Evolutionary conservation across 2,797 vertebrate genomes (phyloP).

Genomic region (Pristis pectinata): DNA sequence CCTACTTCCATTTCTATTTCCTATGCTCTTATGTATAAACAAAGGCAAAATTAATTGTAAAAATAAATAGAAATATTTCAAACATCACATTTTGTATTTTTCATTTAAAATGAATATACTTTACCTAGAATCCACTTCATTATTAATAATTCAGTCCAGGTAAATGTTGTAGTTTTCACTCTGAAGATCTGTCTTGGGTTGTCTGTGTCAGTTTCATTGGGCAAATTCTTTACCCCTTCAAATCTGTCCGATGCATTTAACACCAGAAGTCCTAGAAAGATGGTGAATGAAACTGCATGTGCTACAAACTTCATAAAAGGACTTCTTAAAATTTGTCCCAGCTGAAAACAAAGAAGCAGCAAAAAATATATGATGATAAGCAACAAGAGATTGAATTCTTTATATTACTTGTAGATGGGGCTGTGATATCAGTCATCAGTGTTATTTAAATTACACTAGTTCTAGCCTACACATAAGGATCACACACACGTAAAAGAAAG

Average conservation of each 20-base stretch:
- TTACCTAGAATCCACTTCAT: constrained; percentile 97
- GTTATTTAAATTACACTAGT: not conserved
- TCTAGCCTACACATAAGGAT: not conserved
- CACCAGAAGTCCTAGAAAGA: constrained; percentile 84
- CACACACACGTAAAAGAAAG: not conserved
- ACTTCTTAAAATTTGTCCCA: constrained; percentile 84
- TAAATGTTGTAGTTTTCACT: constrained; percentile 94
- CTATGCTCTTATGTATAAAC: not conserved
- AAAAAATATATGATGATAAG: not conserved
- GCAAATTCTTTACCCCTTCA: constrained; percentile 88
- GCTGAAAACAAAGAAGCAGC: constrained; percentile 56
- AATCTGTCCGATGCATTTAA: constrained; percentile 91
- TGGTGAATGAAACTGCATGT: constrained; percentile 90
- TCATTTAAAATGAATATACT: constrained; percentile 42
- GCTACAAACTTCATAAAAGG: constrained; percentile 98
- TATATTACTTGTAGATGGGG: not conserved
- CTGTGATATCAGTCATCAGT: not conserved
- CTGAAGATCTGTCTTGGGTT: constrained; percentile 89
- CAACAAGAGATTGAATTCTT: not conserved
- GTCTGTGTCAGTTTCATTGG: constrained; percentile 91
- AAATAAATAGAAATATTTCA: not conserved
- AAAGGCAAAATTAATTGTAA: not conserved
- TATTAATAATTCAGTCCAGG: constrained; percentile 94
- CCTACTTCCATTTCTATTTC: too few species aligned
- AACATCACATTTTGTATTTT: not conserved